Evolutionary conservation across 2,888 invertebrate genomes (phyloP).

Genomic region (Lacanobia oleracea): DNA sequence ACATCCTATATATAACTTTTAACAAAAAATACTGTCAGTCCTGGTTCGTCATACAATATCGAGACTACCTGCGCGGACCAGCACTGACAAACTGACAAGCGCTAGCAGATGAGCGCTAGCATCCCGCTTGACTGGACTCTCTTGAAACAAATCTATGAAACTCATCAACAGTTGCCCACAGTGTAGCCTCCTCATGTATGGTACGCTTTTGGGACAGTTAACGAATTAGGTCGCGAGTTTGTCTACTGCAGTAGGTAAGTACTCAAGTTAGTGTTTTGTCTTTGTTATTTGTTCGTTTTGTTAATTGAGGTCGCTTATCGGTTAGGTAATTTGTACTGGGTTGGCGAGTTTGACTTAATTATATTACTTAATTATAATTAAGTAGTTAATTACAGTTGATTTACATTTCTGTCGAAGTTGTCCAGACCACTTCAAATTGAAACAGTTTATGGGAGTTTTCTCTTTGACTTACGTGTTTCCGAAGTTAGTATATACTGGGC

Average conservation of each 20-base stretch:
- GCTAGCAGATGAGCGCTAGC: no score
- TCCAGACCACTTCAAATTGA: not conserved
- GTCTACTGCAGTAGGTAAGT: conserved; percentile 12
- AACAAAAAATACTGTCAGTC: no score
- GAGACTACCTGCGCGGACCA: no score
- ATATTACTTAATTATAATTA: conserved; percentile 32
- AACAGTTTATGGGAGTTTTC: not conserved
- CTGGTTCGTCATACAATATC: no score
- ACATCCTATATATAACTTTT: no score
- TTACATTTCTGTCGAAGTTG: not conserved
- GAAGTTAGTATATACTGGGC: not conserved
- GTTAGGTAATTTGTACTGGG: conserved; percentile 48
- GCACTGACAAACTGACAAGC: no score
- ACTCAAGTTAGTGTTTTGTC: conserved; percentile 15
- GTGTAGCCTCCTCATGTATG: not conserved
- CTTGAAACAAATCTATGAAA: not conserved
- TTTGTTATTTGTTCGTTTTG: conserved; percentile 49
- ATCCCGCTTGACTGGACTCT: no score
- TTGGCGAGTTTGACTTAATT: conserved; percentile 28
- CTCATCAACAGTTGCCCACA: conserved; percentile 7
- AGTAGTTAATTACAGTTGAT: conserved; percentile 2
- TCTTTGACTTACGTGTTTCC: not conserved
- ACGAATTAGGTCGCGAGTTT: conserved; percentile 43
- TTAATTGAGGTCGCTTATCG: conserved; percentile 50
- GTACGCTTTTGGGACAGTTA: conserved; percentile 12